phyloP scores from a whole-genome alignment of 2,113 vertebrate species.

The Scopus umbretta region DNA sequence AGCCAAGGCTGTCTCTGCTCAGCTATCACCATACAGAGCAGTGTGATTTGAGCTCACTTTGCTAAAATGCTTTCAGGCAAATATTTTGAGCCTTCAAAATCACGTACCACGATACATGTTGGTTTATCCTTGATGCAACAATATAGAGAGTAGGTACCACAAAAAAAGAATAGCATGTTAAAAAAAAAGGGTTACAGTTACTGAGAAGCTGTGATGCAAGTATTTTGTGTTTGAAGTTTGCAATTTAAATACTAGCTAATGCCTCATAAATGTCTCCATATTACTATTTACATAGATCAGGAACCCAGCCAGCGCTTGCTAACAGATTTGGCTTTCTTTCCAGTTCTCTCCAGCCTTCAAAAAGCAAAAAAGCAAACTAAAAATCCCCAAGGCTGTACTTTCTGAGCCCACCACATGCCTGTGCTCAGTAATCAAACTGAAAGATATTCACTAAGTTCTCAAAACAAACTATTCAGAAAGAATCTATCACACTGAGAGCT shows the following conservation, averaged over 20 bases:
- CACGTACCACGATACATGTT: not conserved
- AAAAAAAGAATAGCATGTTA: not conserved
- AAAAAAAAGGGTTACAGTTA: not conserved
- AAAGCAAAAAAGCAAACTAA: not conserved
- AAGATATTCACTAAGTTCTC: not conserved
- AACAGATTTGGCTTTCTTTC: not conserved
- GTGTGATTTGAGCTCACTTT: not conserved
- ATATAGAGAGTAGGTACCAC: not conserved
- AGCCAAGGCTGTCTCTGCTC: not conserved
- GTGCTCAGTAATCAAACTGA: not conserved
- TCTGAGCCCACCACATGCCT: not conserved
- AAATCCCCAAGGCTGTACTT: not conserved
- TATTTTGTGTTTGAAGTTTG: not conserved
- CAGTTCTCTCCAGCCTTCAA: not conserved
- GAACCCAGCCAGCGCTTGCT: not conserved
- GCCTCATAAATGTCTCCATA: not conserved
- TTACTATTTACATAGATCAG: not conserved
- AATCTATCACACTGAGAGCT: not conserved
- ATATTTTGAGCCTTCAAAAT: not conserved
- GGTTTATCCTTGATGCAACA: not conserved
- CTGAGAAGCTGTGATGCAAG: not conserved
- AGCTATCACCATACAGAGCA: not conserved
- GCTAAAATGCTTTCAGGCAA: not conserved
- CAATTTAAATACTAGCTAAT: not conserved
- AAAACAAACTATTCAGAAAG: not conserved